Evolutionary conservation across 2,888 invertebrate genomes (phyloP), one percentile per base, ranked within the genome.

Genomic region (Meandrusa payeni): DNA sequence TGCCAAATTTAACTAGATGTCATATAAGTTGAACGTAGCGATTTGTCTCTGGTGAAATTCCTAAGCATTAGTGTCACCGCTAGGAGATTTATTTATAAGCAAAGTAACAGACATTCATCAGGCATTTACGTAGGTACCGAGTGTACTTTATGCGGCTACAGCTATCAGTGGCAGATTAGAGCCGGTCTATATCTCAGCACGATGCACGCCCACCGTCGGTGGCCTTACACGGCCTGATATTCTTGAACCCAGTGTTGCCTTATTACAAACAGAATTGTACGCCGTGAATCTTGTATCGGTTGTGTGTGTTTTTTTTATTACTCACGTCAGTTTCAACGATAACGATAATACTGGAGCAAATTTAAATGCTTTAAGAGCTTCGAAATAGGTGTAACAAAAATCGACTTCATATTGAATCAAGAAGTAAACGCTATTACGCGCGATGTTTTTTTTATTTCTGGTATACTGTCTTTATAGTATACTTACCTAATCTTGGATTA

Each of bases 81-180:
- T 28, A 5, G 11, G 33, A 5, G 17, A 44, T 34, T 28, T 27
- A 44, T 44, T 22, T 39, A 33, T 33, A 27, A 31, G 15, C 20
- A 12, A 33, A 15, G 39, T 39, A 39, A 28, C 17, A 29, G 42
- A 55, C 53, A 53, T 56, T 49, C 49, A 56, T 58, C 55, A 56
- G 54, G 50, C 57, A 59, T 59, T 61, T 64, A 62, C 38, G 39
- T 45, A 33, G 44, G 44, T 33, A 57, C 55, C 46, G 56, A 61
- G 53, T 57, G 55, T 66, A 68, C 64, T 80, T 82, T 80, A 80
- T 73, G 68, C 59, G 64, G 53, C n/a, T 51, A 47, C 47, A 48
- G 54, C 58, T 82, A 80, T 82, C 79, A 66, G 50, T 12, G 37
- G 19, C 53, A 78, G 79, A 80, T 80, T 76, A 76, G 74, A 71